Conservation (phyloP, 2,113 vertebrate species). For the Malurus alboscapulatus region DNA sequence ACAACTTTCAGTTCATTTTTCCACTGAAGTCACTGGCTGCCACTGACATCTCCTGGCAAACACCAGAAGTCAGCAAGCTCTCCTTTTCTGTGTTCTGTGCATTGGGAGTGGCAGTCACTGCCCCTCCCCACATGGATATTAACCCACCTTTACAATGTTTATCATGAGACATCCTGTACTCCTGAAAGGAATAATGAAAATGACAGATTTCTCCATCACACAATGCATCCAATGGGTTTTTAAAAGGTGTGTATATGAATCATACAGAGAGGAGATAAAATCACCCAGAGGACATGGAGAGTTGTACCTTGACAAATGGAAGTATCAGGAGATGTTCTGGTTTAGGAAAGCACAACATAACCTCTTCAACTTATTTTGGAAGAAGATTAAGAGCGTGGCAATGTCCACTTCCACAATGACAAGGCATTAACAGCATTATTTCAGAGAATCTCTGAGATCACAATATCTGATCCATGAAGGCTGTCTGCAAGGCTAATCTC, state of each 20-base stretch:
- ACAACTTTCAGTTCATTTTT: not conserved
- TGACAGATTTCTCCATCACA: not conserved
- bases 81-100: not conserved
- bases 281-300: not conserved
- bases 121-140: accelerated
- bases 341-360: not conserved
- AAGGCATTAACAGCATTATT: not conserved
- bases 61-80: not conserved
- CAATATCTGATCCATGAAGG: not conserved
- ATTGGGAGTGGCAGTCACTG: not conserved
- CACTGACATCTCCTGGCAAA: not conserved
- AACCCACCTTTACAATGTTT: not conserved
- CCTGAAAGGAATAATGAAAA: not conserved
- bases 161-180: not conserved
- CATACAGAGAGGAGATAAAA: not conserved
- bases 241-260: not conserved
- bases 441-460: not conserved
- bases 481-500: not conserved
- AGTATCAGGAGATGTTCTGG: accelerated
- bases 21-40: not conserved
- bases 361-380: not conserved
- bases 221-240: not conserved
- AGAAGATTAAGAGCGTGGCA: not conserved
- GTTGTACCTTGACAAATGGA: not conserved
- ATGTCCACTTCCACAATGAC: not conserved